Evolutionary conservation across 1,140 invertebrate species (phyloP), one percentile per base, ranked within the genome.

Genomic region (Phymastichus coffea): DNA sequence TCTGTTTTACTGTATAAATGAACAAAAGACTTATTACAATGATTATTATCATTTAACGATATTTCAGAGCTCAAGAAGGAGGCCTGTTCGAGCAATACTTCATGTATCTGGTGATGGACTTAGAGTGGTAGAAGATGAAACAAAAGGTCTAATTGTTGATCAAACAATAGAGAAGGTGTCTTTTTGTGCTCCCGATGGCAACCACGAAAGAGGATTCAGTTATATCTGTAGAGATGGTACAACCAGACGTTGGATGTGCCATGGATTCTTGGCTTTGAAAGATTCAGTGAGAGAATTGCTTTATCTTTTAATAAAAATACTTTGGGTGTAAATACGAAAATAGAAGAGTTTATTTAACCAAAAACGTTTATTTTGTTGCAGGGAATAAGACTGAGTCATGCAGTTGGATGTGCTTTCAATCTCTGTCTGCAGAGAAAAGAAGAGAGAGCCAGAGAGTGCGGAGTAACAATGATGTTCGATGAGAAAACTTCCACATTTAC

Each of bases 111-210:
- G 97, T 1, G 97, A 99, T 80, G 95, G 97, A 8, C 80, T 99
- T 20, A 83, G 97, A 8, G 97, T 99, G 1, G 97, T 99, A 0
- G 98, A 99, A 78, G 96, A 99, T 70, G 96, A 98, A 71, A 98
- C 95, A 9, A 99, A 98, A 81, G 97, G 96, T 23, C 83, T 99
- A 44, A 95, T 99, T 63, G 95, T 99, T 14, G 98, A 99, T 82
- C 98, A 99, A 80, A 99, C 97, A 3, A 99, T 99, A 61, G 98
- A 99, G 74, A 99, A 99, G 79, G 98, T 99, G 0, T 99, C 97
- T 3, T 99, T 99, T 79, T 99, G 98, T 81, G 96, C 98, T 8
- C 98, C 98, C 0, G 98, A 99, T 81, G 85, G 97, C 57, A 98
- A 98, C 77, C 93, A 99, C 72, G 96, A 99, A 67, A 91, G 94